Evolutionary conservation across 2,113 vertebrate species (phyloP).

Genomic region (Mormoops blainvillei): DNA sequence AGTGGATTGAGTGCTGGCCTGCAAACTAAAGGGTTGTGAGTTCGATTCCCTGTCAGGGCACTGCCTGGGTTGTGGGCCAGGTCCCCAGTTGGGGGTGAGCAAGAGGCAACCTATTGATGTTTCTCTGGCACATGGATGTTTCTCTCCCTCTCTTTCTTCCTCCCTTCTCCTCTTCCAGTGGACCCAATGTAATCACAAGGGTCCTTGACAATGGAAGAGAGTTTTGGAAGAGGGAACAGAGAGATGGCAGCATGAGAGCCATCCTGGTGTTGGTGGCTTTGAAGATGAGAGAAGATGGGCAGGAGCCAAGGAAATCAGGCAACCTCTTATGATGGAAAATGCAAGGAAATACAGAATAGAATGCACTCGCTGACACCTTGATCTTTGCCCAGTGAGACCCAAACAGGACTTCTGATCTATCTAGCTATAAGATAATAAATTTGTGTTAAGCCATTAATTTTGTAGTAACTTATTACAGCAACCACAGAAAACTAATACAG

Average conservation of each 20-base stretch:
- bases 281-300: not conserved
- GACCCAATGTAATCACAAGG: not conserved
- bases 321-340: not conserved
- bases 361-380: not conserved
- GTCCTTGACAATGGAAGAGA: not conserved
- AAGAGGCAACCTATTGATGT: too few species aligned
- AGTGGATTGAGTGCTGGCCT: too few species aligned
- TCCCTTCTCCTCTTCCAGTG: too few species aligned
- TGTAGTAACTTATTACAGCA: not conserved
- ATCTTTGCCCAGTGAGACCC: not conserved
- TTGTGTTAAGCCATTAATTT: not conserved
- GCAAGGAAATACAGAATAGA: not conserved
- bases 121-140: too few species aligned
- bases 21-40: too few species aligned
- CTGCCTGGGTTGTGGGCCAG: too few species aligned
- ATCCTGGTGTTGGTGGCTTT: not conserved
- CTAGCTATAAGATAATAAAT: not conserved
- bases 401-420: not conserved
- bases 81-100: too few species aligned
- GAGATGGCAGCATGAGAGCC: not conserved
- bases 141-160: too few species aligned
- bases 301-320: not conserved
- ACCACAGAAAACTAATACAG: not conserved
- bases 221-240: not conserved
- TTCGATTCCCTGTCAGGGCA: too few species aligned